A percentile compares a stretch with the other conserved stretches of the same genome.
These are phyloP conservation scores for Merops nubicus DNA, from an alignment of 2,113 vertebrate genomes.

Conservation along the genomic window DNA sequence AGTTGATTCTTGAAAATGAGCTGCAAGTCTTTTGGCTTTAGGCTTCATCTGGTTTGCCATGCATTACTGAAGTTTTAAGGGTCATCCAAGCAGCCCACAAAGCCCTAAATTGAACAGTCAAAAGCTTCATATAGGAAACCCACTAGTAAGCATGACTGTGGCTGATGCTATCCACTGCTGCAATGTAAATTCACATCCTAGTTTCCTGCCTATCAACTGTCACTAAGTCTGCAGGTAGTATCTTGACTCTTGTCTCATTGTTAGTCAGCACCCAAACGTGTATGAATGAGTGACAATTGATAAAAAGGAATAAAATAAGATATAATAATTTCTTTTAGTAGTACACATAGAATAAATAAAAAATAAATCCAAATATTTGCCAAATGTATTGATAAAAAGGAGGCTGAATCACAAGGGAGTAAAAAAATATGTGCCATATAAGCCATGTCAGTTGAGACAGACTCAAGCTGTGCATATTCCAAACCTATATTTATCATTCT, in stretches of 20 bases:
- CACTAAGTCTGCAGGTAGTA: background rate
- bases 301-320: background rate
- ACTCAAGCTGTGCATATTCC: background rate
- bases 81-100: background rate
- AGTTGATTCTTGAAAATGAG: constrained; percentile 2
- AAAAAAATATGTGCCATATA: background rate
- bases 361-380: background rate
- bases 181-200: background rate
- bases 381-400: background rate
- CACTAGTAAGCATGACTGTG: background rate
- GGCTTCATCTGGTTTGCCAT: background rate
- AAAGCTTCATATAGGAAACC: background rate
- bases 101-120: background rate
- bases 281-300: background rate
- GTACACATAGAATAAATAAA: background rate
- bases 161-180: background rate
- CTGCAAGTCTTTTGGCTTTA: background rate
- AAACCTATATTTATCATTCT: background rate
- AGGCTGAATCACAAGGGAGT: background rate
- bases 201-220: background rate
- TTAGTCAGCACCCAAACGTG: background rate
- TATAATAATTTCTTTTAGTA: background rate
- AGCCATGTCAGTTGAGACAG: background rate
- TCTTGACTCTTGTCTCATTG: background rate
- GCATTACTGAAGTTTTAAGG: background rate